Conservation (phyloP, 2,113 vertebrate genomes). For the Chaetops frenatus region DNA sequence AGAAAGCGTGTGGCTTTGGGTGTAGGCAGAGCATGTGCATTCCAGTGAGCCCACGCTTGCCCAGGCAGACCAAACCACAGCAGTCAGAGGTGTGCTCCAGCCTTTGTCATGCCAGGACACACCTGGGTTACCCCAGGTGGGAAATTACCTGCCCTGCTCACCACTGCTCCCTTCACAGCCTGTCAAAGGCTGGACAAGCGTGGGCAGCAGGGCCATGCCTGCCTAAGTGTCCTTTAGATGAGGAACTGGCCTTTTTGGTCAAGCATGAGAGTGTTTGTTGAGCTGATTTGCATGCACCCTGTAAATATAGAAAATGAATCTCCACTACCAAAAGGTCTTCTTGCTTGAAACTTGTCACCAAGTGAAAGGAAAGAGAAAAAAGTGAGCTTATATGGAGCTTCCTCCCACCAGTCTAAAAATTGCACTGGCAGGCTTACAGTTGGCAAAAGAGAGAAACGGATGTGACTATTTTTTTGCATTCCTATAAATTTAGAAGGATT, state of each 20-base stretch:
- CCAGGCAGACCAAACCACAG: background rate
- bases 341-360: background rate
- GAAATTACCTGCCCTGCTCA: background rate
- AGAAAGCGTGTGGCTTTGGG: background rate
- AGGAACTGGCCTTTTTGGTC: background rate
- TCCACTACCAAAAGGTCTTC: background rate
- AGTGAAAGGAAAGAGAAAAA: background rate
- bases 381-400: background rate
- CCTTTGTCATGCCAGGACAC: background rate
- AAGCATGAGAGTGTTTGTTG: background rate
- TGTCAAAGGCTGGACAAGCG: background rate
- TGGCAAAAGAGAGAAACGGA: background rate
- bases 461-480: background rate
- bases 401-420: background rate
- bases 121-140: background rate
- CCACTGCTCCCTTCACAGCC: background rate
- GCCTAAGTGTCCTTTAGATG: background rate
- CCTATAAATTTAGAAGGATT: background rate
- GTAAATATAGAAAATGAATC: background rate
- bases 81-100: background rate
- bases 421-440: background rate
- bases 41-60: accelerated
- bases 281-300: background rate
- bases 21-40: accelerated
- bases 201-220: accelerated